Evolutionary conservation across 2,113 vertebrate species (phyloP), one percentile per base, ranked within the genome.

Genomic region (Pituophis catenifer): DNA sequence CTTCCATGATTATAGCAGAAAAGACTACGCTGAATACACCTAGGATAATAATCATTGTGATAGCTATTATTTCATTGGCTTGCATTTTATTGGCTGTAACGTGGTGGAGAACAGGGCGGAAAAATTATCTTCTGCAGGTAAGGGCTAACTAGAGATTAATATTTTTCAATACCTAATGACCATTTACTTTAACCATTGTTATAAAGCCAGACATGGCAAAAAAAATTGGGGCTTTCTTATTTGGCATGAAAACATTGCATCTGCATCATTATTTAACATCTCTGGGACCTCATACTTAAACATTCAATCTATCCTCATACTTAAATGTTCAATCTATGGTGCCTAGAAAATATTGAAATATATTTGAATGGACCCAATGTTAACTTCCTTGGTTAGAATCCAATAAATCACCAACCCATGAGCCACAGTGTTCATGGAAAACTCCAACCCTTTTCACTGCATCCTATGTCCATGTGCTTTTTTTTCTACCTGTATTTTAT

Each of bases 21-120:
- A 3, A 54, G 5, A 33, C 13, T 7, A n/a, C 26, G 33, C 24
- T 0, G 70, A 17, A 75, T 33, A 75, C 2, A 5, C 8, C 15
- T 9, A 0, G 0, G 33, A 44, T 3, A 81, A 44, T 10, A 81
- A 0, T n/a, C 50, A 54, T n/a, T 6, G 1, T 19, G 15, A 1
- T 53, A 3, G 5, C 1, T 48, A 3, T 54, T 88, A n/a, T n/a
- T 26, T 13, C 3, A 13, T 29, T 19, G 50, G 26, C 3, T 88
- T 29, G 1, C 29, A 4, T 38, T 44, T 7, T 33, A 17, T 19
- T 54, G 17, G 87, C 3, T 88, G 52, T 7, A 24, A 2, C 19
- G 3, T 88, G 5, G 5, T 21, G 15, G 6, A 8, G 12, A 3
- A 88, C 1, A 88, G n/a, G 17, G 17, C 33, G 53, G 52, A 54